phyloP scores from a whole-genome alignment of 2,888 invertebrate species.

The Furcula furcula region DNA sequence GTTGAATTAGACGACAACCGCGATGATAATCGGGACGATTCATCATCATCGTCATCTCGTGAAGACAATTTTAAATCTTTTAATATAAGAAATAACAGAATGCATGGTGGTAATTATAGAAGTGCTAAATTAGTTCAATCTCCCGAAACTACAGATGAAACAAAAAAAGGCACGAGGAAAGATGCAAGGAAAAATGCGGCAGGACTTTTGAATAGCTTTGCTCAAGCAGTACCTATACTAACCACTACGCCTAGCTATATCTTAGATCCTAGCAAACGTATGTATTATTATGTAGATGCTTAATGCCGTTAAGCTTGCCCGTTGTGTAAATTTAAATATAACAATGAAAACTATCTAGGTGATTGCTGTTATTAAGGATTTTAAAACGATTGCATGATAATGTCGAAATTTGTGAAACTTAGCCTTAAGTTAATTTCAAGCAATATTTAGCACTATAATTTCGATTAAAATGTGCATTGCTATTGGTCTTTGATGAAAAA shows the following conservation, averaged over 20 bases:
- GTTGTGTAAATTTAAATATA: neutral
- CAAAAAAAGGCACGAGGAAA: constrained; percentile 28
- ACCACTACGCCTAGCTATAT: constrained; percentile 67
- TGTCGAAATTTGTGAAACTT: constrained; percentile 2
- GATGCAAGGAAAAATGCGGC: constrained; percentile 49
- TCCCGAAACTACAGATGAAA: constrained; percentile 23
- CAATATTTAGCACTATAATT: constrained; percentile 1
- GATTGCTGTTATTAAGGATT: neutral
- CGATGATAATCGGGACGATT: constrained; percentile 28
- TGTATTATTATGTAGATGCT: constrained; percentile 73
- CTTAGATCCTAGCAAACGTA: constrained; percentile 74
- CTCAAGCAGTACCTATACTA: constrained; percentile 59
- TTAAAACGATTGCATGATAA: neutral
- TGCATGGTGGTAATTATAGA: constrained; percentile 73
- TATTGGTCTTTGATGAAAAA: neutral
- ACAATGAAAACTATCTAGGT: constrained; percentile 3
- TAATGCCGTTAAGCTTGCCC: constrained; percentile 15
- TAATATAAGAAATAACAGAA: constrained; percentile 34
- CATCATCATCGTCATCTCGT: constrained; percentile 20
- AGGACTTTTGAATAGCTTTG: constrained; percentile 61
- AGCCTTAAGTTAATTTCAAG: constrained; percentile 2
- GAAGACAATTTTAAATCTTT: constrained; percentile 42
- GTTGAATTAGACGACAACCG: constrained; percentile 52
- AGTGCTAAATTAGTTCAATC: constrained; percentile 51
- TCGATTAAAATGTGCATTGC: neutral